Percentiles rank a stretch among this genome's conserved stretches.
Evolutionary conservation across 2,797 vertebrate species (phyloP).

Genomic region (Melanotaenia maccullochi): DNA sequence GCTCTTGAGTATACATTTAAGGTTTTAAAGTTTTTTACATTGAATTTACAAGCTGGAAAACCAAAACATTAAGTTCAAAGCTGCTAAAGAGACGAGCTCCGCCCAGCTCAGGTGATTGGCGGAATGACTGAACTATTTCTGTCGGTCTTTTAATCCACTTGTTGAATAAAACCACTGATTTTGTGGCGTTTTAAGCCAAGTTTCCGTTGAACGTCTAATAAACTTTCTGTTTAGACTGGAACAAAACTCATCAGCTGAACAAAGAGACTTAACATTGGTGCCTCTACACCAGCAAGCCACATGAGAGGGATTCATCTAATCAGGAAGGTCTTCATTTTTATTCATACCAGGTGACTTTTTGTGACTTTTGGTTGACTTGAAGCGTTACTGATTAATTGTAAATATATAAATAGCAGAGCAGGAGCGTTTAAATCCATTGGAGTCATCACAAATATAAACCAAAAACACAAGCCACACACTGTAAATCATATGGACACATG

Average conservation of each 20-base stretch:
- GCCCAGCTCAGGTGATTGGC: background rate
- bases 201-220: too few species aligned
- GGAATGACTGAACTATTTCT: too few species aligned
- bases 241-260: slow-evolving; percentile 55
- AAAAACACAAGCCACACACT: slow-evolving; percentile 63
- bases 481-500: slow-evolving; percentile 56
- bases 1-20: too few species aligned
- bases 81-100: too few species aligned
- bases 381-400: slow-evolving; percentile 48
- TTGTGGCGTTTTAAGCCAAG: background rate
- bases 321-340: slow-evolving; percentile 1
- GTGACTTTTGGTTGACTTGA: slow-evolving; percentile 4
- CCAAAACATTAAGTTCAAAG: background rate
- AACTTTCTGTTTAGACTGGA: slow-evolving; percentile 21
- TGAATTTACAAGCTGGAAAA: background rate
- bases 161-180: background rate
- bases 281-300: slow-evolving; percentile 37
- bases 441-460: slow-evolving; percentile 45
- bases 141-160: background rate
- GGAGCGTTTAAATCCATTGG: slow-evolving; percentile 6
- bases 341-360: slow-evolving; percentile 15
- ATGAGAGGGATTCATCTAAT: background rate
- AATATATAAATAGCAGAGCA: slow-evolving; percentile 43
- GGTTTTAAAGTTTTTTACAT: background rate
- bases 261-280: slow-evolving; percentile 40